Percentiles rank a stretch among this genome's conserved stretches.
These are phyloP conservation scores for Agonopterix arenella DNA, from an alignment of 2,888 invertebrate genomes.

Conservation along the genomic window DNA sequence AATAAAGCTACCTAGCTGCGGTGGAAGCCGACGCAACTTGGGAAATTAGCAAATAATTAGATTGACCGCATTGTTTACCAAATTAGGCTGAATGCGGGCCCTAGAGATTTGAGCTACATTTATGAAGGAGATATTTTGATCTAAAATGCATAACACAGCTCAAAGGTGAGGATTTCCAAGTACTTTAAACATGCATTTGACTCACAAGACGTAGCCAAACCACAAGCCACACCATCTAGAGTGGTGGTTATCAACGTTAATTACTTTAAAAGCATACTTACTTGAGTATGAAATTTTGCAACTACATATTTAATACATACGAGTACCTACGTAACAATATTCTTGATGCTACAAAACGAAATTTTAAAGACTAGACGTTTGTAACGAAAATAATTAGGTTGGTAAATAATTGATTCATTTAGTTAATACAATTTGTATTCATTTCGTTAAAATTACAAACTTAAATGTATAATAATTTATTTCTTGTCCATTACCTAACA, in stretches of 20 bases:
- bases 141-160: background rate
- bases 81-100: constrained; percentile 11
- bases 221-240: constrained; percentile 16
- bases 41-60: constrained; percentile 32
- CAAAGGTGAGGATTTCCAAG: too few species aligned
- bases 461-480: too few species aligned
- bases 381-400: too few species aligned
- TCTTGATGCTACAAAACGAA: too few species aligned
- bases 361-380: too few species aligned
- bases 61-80: constrained; percentile 26
- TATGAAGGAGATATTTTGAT: background rate
- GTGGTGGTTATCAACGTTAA: constrained; percentile 24
- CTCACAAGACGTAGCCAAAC: constrained; percentile 3
- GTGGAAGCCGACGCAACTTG: constrained; percentile 13
- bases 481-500: too few species aligned
- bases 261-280: constrained; percentile 24
- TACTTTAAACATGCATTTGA: constrained; percentile 2
- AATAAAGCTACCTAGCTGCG: constrained; percentile 18
- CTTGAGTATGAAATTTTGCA: too few species aligned
- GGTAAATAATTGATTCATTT: too few species aligned
- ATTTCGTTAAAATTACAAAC: too few species aligned
- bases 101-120: background rate
- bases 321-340: too few species aligned
- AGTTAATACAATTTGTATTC: too few species aligned
- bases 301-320: too few species aligned